Base-by-base conservation (phyloP, 64 coral and sea anemone species). In the Astreopora myriophthalma region DNA sequence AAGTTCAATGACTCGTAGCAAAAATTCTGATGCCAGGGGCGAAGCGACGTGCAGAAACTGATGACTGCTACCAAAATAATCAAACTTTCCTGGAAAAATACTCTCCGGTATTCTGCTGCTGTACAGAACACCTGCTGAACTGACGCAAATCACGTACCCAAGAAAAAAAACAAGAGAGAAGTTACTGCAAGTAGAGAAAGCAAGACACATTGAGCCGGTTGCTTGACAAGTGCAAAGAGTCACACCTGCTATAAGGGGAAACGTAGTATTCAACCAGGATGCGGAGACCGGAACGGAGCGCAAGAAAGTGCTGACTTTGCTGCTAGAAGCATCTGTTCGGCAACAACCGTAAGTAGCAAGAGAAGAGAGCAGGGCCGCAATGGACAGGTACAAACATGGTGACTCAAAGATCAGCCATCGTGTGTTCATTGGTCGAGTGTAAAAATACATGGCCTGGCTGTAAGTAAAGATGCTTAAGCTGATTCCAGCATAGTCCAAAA, bases 11-110 rank as follows among this genome's bases (percentile, higher is more conserved):
- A 86, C 66, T 51, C 64, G 72, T 13, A 94, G 89, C 60, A 84
- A 85, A 94, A 89, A 76, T 5, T 26, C 76, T 81, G 92, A 33
- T 44, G 75, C 92, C 70, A 94, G 37, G 4, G 92, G 74, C 32
- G 86, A 94, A 0, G 89, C 65, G 13, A 94, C 83, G 58, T 94
- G 92, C 24, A 94, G 76, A 85, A 94, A 94, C 34, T 94, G 92
- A 62, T 94, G 92, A 62, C 92, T 94, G 12, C 89, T 86, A 13
- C 92, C 92, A 89, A 89, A 89, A 27, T 89, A 89, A 40, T 94
- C 86, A 48, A 94, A 94, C 0, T 57, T 46, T 38, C 77, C 80
- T 1, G 92, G 92, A 14, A 84, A 34, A 44, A 72, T 65, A 10
- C 92, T 30, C 36, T 94, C 92, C 8, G 92, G 92, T 10, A 94